Base-by-base conservation (phyloP, 35 echinoderm and acorn worm species). In the Lytechinus pictus region DNA sequence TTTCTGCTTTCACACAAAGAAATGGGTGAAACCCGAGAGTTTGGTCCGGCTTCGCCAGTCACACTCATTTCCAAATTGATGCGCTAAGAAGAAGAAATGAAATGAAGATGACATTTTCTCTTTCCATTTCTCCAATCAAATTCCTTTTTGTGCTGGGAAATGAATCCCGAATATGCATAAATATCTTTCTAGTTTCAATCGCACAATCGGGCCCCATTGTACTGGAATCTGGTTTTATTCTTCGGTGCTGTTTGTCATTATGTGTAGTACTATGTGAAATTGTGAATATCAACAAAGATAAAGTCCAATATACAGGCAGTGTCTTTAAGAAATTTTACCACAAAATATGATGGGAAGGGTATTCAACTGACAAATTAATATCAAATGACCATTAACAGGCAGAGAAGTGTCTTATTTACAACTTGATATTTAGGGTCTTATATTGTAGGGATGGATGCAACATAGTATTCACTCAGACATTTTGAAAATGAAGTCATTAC, bases 31-130 rank as follows among this genome's bases (percentile, higher is more conserved):
- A 90, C 88, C 14, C 24, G 88, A 90, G 88, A 90, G 88, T 54
- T 90, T 44, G 14, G 88, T 90, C 27, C 52, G 28, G 88, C 88
- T 90, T 90, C 11, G 88, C 28, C 33, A 90, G 52, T 44, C 88
- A 90, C 29, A 54, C 88, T 90, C 88, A 90, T 90, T 54, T 90
- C 88, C 28, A 90, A 90, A 90, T 90, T 90, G 88, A 90, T 90
- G 88, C 11, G 28, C 29, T 4, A 90, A 52, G 88, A 90, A 90
- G 33, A 90, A 90, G 28, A 44, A 54, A 33, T 54, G 88, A 54
- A 90, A 90, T 52, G 66, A 79, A 79, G 66, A 79, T 24, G 66
- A 79, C 66, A 79, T 79, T 79, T 79, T 79, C n/a, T 79, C 66
- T 79, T 79, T 79, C 66, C 21, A 79, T 24, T 79, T 79, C 66